Evolutionary conservation across 2,113 vertebrate species (phyloP).

Genomic region (Indri indri): DNA sequence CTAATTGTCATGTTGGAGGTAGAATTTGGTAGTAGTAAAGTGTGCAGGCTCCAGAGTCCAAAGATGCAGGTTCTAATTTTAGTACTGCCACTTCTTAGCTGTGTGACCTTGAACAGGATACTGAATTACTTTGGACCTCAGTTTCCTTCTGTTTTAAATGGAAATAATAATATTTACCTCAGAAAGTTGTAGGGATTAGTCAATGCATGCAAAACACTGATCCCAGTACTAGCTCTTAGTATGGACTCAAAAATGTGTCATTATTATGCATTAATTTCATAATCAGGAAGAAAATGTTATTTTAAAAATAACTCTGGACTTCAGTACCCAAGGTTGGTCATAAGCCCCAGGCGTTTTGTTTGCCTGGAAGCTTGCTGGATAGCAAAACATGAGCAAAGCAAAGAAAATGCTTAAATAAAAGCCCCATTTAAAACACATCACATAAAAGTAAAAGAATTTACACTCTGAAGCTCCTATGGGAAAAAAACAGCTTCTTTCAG

Average conservation of each 20-base stretch:
- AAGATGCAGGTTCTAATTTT: slow-evolving; percentile 1
- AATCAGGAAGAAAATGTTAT: slow-evolving; percentile 25
- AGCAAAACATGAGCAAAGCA: not conserved
- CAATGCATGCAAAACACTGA: not conserved
- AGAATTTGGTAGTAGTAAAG: not conserved
- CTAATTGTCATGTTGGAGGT: not conserved
- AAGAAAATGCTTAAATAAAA: slow-evolving; percentile 48
- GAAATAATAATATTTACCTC: slow-evolving; percentile 39
- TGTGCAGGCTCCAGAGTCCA: not conserved
- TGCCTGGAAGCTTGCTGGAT: not conserved
- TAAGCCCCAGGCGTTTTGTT: not conserved
- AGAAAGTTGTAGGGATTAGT: not conserved
- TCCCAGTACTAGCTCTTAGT: not conserved
- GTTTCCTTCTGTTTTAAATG: not conserved
- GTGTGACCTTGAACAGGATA: not conserved
- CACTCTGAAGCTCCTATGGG: not conserved
- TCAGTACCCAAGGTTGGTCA: not conserved
- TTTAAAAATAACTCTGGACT: slow-evolving; percentile 36
- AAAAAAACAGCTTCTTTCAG: not conserved
- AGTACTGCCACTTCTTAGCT: not conserved
- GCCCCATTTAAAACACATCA: slow-evolving; percentile 20
- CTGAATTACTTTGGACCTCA: not conserved
- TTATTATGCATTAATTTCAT: not conserved
- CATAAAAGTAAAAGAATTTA: slow-evolving; percentile 22
- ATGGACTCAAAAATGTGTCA: not conserved